Conservation (phyloP, 2,113 vertebrate species). For the Halcyon senegalensis region DNA sequence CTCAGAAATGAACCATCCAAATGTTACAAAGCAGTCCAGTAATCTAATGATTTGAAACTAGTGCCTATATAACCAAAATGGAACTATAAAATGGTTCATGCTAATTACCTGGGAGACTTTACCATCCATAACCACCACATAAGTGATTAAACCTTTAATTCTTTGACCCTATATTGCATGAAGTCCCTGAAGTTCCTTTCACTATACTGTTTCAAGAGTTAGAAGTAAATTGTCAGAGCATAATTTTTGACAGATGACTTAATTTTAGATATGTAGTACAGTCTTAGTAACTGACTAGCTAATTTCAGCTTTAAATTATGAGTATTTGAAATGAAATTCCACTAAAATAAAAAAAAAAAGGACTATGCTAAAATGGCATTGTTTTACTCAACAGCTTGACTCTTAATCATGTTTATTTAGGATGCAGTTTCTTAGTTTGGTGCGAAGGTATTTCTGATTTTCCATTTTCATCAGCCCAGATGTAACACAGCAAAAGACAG, state of each 20-base stretch:
- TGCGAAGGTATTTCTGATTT: neutral
- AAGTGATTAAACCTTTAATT: slow-evolving; percentile 11
- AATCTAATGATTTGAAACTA: slow-evolving; percentile 33
- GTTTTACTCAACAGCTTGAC: neutral
- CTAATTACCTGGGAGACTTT: slow-evolving; percentile 1
- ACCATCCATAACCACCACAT: neutral
- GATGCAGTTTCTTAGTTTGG: neutral
- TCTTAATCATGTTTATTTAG: neutral
- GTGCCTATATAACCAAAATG: slow-evolving; percentile 8
- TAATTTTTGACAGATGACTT: neutral
- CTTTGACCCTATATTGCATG: neutral
- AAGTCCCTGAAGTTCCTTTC: neutral
- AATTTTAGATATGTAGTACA: neutral
- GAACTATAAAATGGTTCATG: slow-evolving; percentile 5
- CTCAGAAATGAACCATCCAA: slow-evolving; percentile 28
- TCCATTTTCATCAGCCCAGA: neutral
- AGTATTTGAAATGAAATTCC: neutral
- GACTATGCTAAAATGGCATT: neutral
- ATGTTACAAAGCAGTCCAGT: slow-evolving; percentile 31
- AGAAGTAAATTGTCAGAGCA: neutral
- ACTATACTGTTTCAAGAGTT: neutral
- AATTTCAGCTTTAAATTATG: neutral
- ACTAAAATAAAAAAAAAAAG: neutral
- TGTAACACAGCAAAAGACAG: neutral
- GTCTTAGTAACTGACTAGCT: neutral